phyloP scores from a whole-genome alignment of 2,113 vertebrate genomes.

The Gavia stellata region DNA sequence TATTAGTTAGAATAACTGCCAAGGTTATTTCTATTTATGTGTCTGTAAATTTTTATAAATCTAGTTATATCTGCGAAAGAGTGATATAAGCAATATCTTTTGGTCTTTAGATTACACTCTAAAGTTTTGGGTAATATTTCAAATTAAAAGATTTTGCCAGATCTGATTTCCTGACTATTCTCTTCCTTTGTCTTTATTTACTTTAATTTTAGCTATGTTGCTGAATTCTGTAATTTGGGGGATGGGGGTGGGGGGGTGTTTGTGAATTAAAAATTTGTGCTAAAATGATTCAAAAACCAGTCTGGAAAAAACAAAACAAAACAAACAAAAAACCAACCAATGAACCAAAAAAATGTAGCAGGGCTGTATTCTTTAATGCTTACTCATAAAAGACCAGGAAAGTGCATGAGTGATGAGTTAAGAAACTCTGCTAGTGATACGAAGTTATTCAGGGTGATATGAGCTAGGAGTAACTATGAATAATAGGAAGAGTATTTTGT shows the following conservation, averaged over 20 bases:
- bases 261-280: background rate
- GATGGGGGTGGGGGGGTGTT: too few species aligned
- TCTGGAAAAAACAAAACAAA: background rate
- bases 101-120: background rate
- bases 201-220: background rate
- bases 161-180: background rate
- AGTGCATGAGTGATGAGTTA: background rate
- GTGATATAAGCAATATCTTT: background rate
- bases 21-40: background rate
- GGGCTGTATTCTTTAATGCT: rapidly evolving
- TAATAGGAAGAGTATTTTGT: background rate
- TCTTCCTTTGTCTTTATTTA: background rate
- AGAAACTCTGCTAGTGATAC: background rate
- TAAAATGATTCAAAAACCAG: background rate
- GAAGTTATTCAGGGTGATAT: background rate
- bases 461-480: background rate
- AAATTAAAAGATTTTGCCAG: background rate
- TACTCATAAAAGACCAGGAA: background rate
- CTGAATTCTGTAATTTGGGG: too few species aligned
- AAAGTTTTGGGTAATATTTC: background rate
- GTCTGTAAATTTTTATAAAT: background rate
- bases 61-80: background rate
- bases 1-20: background rate
- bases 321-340: background rate
- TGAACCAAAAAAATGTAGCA: background rate